These are phyloP conservation scores for Ellobius talpinus DNA, from an alignment of 2,113 vertebrate genomes.

Conservation along the genomic window DNA sequence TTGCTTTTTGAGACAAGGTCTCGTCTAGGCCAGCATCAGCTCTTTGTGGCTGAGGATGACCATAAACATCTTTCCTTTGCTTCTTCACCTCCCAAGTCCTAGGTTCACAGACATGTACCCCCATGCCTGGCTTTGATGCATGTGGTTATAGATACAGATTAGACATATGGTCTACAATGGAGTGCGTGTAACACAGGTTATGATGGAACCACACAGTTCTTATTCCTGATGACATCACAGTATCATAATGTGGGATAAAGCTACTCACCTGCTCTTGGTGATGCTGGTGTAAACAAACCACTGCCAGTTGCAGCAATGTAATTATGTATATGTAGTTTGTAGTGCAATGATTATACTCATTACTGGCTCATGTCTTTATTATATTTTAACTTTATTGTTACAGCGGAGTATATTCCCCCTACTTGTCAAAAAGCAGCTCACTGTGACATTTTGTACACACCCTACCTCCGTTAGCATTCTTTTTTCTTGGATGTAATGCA, in stretches of 20 bases:
- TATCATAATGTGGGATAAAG: background rate
- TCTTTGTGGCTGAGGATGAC: background rate
- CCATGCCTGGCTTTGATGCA: background rate
- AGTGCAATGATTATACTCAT: background rate
- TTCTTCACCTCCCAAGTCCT: background rate
- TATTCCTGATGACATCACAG: background rate
- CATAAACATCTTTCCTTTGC: background rate
- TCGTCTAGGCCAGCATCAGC: background rate
- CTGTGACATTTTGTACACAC: background rate
- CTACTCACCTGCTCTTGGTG: background rate
- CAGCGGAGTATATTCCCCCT: background rate
- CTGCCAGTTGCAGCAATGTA: background rate
- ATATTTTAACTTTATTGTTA: background rate
- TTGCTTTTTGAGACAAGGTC: background rate
- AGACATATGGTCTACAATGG: background rate
- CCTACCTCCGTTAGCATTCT: background rate
- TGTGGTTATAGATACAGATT: background rate
- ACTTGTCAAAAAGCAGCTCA: background rate
- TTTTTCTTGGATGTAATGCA: background rate
- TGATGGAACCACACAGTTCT: background rate
- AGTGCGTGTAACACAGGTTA: too few relatives aligned
- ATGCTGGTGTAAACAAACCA: too few relatives aligned
- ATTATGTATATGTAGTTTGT: background rate
- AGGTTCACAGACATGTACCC: background rate
- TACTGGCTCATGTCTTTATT: background rate